Evolutionary conservation across 2,888 invertebrate genomes (phyloP).

Genomic region (Rotaria magnacalcarata): DNA sequence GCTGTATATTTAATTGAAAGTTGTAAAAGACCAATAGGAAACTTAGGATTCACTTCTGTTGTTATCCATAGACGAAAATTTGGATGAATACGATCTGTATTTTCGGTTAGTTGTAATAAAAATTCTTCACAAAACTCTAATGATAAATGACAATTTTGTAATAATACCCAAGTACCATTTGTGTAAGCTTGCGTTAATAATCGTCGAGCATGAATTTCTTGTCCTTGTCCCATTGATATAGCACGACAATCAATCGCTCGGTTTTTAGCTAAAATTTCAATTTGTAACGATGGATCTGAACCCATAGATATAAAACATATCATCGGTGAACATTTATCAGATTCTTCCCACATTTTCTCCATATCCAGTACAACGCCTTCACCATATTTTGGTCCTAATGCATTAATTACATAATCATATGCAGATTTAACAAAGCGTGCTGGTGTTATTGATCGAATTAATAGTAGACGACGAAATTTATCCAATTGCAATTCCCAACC

Average conservation of each 20-base stretch:
- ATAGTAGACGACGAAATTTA: constrained; percentile 57
- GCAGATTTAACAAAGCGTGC: constrained; percentile 59
- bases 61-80: constrained; percentile 60
- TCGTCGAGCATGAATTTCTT: constrained; percentile 59
- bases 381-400: constrained; percentile 57
- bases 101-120: constrained; percentile 53
- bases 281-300: constrained; percentile 58
- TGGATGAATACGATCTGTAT: constrained; percentile 55
- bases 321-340: constrained; percentile 54
- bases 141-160: constrained; percentile 60
- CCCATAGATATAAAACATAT: constrained; percentile 59
- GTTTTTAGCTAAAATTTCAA: constrained; percentile 58
- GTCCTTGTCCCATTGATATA: constrained; percentile 54
- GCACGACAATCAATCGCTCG: constrained; percentile 51
- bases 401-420: constrained; percentile 56
- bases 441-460: constrained; percentile 59
- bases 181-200: constrained; percentile 53
- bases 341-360: constrained; percentile 58
- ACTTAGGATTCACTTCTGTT: constrained; percentile 58
- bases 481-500: constrained; percentile 58
- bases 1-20: constrained; percentile 59
- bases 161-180: constrained; percentile 58
- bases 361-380: constrained; percentile 59
- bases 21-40: constrained; percentile 59
- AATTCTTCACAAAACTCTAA: constrained; percentile 58